These are phyloP conservation scores for Aldrovandia affinis DNA, from an alignment of 2,797 vertebrate species.

Conservation along the genomic window DNA sequence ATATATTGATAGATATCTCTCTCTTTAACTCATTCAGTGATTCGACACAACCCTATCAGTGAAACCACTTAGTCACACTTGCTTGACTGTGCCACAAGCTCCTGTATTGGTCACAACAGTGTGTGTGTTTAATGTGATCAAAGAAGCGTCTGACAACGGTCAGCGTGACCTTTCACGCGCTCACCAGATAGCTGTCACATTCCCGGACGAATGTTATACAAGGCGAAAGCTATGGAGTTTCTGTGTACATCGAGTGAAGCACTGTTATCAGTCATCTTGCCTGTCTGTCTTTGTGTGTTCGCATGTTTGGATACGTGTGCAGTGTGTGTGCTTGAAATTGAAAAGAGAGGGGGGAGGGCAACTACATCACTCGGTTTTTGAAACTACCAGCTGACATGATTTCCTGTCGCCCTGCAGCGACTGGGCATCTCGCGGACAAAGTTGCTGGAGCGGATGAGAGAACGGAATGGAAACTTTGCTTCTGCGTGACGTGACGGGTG, in stretches of 20 bases:
- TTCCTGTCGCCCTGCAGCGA: background rate
- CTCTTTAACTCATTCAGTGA: too few species aligned
- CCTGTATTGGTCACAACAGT: background rate
- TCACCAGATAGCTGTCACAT: background rate
- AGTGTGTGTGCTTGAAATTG: background rate
- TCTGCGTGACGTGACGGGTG: background rate
- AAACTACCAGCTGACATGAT: background rate
- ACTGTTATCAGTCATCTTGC: too few species aligned
- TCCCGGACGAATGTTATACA: background rate
- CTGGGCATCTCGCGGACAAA: slow-evolving; percentile 3
- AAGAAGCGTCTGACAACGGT: background rate
- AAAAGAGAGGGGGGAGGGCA: background rate
- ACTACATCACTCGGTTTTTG: background rate
- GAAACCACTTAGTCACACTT: too few species aligned
- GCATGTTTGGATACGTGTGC: background rate
- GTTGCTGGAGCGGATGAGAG: slow-evolving; percentile 1
- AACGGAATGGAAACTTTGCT: slow-evolving; percentile 1
- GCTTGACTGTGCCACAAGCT: too few species aligned
- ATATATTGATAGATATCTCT: too few species aligned
- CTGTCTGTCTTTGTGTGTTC: too few species aligned
- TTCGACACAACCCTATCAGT: too few species aligned
- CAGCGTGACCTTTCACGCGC: background rate
- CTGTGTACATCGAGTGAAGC: background rate
- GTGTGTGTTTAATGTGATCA: background rate
- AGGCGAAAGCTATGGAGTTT: background rate